Conservation (phyloP, 1,140 invertebrate genomes). For the Heterodera schachtii region DNA sequence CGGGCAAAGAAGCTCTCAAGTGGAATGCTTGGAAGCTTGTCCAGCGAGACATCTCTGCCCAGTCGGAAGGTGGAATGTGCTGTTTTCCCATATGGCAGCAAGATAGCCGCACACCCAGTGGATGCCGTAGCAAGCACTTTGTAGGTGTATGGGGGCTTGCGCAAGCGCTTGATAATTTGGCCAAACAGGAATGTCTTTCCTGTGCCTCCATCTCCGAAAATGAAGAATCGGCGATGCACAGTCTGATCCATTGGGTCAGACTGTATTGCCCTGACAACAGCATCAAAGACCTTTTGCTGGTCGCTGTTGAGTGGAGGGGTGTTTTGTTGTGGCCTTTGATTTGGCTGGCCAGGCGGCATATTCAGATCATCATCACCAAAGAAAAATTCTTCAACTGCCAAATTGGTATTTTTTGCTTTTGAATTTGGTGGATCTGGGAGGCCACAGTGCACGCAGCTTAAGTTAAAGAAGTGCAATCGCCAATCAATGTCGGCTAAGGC, state of each 20-base stretch:
- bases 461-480: too few species aligned
- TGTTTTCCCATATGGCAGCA: conserved; percentile 9
- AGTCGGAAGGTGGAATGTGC: conserved; percentile 15
- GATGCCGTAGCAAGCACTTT: conserved; percentile 22
- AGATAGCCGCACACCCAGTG: conserved; percentile 20
- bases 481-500: too few species aligned
- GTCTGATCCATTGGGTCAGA: background rate
- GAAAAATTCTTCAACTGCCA: background rate
- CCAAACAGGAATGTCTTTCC: conserved; percentile 14
- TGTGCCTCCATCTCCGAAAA: conserved; percentile 3
- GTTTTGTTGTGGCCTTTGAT: too few species aligned
- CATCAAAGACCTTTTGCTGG: background rate
- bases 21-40: conserved; percentile 5
- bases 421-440: background rate
- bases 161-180: conserved; percentile 7
- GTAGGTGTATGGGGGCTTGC: background rate
- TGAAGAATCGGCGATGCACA: background rate
- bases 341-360: background rate
- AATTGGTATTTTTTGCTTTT: background rate
- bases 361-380: background rate
- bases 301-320: background rate
- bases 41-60: background rate
- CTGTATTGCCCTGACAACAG: background rate
- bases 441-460: background rate
- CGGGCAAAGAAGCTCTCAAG: conserved; percentile 22